Percentiles rank a stretch among this genome's conserved stretches.
phyloP scores from a whole-genome alignment of 2,797 vertebrate genomes.

The Coilia nasus region DNA sequence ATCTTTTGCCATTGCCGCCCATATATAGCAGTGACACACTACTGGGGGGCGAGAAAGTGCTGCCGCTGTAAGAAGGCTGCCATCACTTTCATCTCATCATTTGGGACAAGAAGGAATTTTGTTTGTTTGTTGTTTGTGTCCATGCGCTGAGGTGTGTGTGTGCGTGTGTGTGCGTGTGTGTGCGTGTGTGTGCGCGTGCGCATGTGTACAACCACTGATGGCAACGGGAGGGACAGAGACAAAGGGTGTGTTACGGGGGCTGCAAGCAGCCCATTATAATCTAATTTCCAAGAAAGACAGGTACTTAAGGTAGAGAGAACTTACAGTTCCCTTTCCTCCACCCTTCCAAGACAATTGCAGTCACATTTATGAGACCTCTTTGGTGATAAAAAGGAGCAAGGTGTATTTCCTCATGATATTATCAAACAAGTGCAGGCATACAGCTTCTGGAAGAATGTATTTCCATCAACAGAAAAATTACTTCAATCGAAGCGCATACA shows the following conservation, averaged over 20 bases:
- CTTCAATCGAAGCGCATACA: neutral
- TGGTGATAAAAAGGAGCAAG: neutral
- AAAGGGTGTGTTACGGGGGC: neutral
- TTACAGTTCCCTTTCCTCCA: neutral
- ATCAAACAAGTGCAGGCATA: neutral
- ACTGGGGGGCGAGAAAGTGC: neutral
- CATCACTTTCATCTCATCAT: slow-evolving; percentile 30
- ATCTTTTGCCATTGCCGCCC: slow-evolving; percentile 3
- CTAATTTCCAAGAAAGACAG: slow-evolving; percentile 35
- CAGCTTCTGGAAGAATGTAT: neutral
- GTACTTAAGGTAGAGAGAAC: slow-evolving; percentile 16
- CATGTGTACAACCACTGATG: neutral
- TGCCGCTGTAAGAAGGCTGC: slow-evolving; percentile 14
- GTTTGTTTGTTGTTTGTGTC: neutral
- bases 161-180: neutral
- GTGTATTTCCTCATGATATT: neutral
- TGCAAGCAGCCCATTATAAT: slow-evolving; percentile 35
- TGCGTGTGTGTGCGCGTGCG: neutral
- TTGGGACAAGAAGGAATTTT: slow-evolving; percentile 22
- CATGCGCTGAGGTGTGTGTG: neutral
- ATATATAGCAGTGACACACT: neutral
- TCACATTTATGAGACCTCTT: neutral
- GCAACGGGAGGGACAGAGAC: neutral
- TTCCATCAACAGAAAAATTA: neutral
- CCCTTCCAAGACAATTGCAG: neutral